Percentiles rank a stretch among this genome's conserved stretches.
Evolutionary conservation across 2,888 invertebrate genomes (phyloP).

Genomic region (Orchesellides sinensis): DNA sequence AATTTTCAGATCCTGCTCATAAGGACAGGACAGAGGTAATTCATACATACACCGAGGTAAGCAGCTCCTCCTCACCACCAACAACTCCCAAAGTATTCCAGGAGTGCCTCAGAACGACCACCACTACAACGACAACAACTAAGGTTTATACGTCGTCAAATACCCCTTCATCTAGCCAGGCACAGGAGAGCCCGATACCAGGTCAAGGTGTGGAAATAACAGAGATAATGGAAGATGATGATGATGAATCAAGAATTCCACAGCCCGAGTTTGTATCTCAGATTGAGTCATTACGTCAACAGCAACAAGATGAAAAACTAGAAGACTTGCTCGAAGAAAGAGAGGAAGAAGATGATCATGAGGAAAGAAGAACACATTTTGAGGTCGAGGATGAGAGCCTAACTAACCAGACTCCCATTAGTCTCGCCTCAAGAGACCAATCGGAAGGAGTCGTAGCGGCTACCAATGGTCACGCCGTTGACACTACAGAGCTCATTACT

Average conservation of each 20-base stretch:
- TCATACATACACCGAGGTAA: constrained; percentile 56
- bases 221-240: constrained; percentile 64
- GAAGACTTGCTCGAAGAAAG: constrained; percentile 53
- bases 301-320: constrained; percentile 18
- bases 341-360: constrained; percentile 39
- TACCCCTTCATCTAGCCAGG: not conserved
- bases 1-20: constrained; percentile 57
- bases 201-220: constrained; percentile 68
- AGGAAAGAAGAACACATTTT: constrained; percentile 22
- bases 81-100: constrained; percentile 61
- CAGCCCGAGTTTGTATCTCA: constrained; percentile 23
- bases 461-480: constrained; percentile 41
- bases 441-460: constrained; percentile 52
- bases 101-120: constrained; percentile 63
- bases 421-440: constrained; percentile 65
- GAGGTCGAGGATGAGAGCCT: constrained; percentile 48
- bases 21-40: constrained; percentile 67
- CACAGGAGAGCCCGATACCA: constrained; percentile 44
- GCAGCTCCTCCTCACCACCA: constrained; percentile 39
- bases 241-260: constrained; percentile 43
- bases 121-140: constrained; percentile 56
- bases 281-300: constrained; percentile 29
- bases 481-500: constrained; percentile 49
- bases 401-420: constrained; percentile 60
- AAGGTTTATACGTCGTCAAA: constrained; percentile 36